A percentile compares a stretch with the other conserved stretches of the same genome.
phyloP scores from a whole-genome alignment of 2,888 invertebrate species.

The Stenolophus ochropezus region DNA sequence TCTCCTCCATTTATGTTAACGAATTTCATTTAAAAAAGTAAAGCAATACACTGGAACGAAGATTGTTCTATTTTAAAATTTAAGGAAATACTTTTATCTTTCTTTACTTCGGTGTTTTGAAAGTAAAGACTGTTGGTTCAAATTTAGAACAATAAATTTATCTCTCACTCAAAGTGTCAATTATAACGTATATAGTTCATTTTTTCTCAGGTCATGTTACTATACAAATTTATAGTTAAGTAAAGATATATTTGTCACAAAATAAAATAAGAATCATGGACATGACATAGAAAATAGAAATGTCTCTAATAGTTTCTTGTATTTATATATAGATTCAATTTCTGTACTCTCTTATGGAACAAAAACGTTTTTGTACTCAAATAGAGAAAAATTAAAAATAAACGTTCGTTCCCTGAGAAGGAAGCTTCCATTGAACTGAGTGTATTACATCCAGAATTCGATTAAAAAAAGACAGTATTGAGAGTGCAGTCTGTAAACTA shows the following conservation, averaged over 20 bases:
- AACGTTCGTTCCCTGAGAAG: too few species aligned
- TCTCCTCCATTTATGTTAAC: too few species aligned
- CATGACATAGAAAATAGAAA: not conserved
- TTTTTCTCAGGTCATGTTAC: not conserved
- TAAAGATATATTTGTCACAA: not conserved
- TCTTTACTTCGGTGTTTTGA: not conserved
- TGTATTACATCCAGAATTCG: too few species aligned
- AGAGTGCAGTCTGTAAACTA: too few species aligned
- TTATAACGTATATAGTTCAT: not conserved
- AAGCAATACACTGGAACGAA: too few species aligned
- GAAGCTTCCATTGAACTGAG: too few species aligned
- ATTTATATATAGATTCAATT: not conserved
- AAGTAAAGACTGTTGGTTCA: not conserved
- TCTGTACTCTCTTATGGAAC: too few species aligned
- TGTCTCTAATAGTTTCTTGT: not conserved
- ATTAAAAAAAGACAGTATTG: too few species aligned
- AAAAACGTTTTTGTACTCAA: too few species aligned
- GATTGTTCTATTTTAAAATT: not conserved
- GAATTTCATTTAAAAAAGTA: too few species aligned
- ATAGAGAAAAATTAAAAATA: too few species aligned
- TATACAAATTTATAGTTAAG: not conserved
- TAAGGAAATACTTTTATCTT: not conserved
- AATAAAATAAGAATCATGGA: not conserved
- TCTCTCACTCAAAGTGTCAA: conserved; percentile 20
- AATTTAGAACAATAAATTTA: conserved; percentile 18